phyloP scores from a whole-genome alignment of 2,888 invertebrate genomes.

The Druceiella hillmani region DNA sequence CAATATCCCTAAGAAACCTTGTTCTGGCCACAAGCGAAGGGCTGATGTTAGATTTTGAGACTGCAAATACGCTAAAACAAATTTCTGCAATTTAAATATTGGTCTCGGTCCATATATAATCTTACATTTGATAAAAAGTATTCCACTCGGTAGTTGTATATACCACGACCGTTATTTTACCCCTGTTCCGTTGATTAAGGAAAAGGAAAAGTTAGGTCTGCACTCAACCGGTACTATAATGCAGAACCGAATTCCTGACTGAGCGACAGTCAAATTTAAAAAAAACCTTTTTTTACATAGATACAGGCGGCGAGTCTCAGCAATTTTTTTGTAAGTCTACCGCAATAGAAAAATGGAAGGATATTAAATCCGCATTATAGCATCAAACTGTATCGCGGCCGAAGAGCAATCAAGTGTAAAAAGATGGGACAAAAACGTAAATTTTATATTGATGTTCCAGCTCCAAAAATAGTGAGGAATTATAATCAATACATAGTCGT shows the following conservation, averaged over 20 bases:
- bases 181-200: constrained; percentile 8
- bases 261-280: constrained; percentile 7
- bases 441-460: constrained; percentile 18
- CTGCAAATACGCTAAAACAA: too few relatives aligned
- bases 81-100: too few relatives aligned
- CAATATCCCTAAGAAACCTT: too few relatives aligned
- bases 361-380: constrained; percentile 21
- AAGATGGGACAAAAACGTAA: constrained; percentile 21
- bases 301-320: constrained; percentile 11
- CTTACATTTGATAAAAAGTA: constrained; percentile 15
- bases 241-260: constrained; percentile 10
- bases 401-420: constrained; percentile 11
- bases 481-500: constrained; percentile 22
- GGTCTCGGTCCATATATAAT: constrained; percentile 15
- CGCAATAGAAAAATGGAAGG: constrained; percentile 20
- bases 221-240: constrained; percentile 13
- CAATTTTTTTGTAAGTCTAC: constrained; percentile 10
- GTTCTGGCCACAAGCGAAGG: too few relatives aligned
- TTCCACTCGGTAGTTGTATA: constrained; percentile 13
- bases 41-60: too few relatives aligned
- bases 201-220: constrained; percentile 1
- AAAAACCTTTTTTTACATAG: background rate
- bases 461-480: constrained; percentile 18
- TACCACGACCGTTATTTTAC: constrained; percentile 13
- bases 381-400: constrained; percentile 18